phyloP scores from a whole-genome alignment of 2,113 vertebrate genomes.

The Spea bombifrons region DNA sequence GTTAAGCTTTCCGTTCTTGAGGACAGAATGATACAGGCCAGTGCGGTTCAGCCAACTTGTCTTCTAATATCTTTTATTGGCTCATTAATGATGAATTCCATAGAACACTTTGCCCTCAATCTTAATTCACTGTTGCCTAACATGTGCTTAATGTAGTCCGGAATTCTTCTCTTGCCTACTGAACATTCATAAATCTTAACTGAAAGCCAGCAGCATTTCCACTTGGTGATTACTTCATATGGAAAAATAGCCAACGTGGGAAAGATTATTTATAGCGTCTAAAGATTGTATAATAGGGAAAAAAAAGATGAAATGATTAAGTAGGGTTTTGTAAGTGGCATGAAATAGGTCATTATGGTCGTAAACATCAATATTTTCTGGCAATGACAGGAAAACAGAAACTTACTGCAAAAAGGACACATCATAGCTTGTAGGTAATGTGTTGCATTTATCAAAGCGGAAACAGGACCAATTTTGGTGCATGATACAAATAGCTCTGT shows the following conservation, averaged over 20 bases:
- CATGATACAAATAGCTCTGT: no score
- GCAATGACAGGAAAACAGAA: conserved; percentile 22
- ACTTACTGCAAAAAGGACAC: not conserved
- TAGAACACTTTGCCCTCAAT: conserved; percentile 55
- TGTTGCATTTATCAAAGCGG: no score
- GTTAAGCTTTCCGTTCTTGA: conserved; percentile 52
- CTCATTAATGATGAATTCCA: conserved; percentile 64
- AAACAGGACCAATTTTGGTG: no score
- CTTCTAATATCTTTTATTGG: conserved; percentile 62
- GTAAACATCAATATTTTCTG: conserved; percentile 25
- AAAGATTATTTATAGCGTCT: conserved; percentile 23
- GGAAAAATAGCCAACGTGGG: conserved; percentile 29
- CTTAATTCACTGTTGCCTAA: conserved; percentile 57
- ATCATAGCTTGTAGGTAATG: not conserved
- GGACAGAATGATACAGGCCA: conserved; percentile 54
- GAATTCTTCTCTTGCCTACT: conserved; percentile 30
- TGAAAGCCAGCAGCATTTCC: not conserved
- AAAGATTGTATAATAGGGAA: conserved; percentile 24
- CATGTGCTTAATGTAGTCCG: conserved; percentile 53
- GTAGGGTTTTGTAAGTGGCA: conserved; percentile 19
- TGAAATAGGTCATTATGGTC: conserved; percentile 25
- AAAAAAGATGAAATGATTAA: conserved; percentile 40
- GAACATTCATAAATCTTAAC: conserved; percentile 32
- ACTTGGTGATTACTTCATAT: conserved; percentile 39
- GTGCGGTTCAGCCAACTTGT: conserved; percentile 59